These are phyloP conservation scores for Unio delphinus DNA, from an alignment of 2,888 invertebrate species.

Conservation along the genomic window DNA sequence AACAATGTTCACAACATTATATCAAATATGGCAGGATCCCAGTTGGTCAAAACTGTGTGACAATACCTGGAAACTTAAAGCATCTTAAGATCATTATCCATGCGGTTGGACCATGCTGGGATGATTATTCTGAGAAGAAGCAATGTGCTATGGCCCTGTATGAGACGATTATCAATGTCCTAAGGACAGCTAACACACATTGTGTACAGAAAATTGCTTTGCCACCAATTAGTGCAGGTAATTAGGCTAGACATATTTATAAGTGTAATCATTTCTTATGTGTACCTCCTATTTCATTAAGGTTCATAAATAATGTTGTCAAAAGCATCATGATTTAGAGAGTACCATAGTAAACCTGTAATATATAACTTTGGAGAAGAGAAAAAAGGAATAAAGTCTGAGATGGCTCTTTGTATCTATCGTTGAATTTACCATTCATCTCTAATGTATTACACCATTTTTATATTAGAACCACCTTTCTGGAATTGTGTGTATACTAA, in stretches of 20 bases:
- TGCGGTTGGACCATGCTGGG: conserved; percentile 49
- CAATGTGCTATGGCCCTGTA: conserved; percentile 27
- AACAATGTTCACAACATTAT: conserved; percentile 34
- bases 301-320: no score
- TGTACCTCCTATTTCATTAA: not conserved
- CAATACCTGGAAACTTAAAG: conserved; percentile 29
- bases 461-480: no score
- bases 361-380: no score
- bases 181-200: conserved; percentile 18
- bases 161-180: conserved; percentile 26
- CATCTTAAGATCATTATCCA: conserved; percentile 42
- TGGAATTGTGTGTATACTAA: no score
- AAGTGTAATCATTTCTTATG: not conserved
- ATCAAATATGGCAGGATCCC: conserved; percentile 18
- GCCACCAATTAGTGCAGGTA: conserved; percentile 51
- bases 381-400: no score
- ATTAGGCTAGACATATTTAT: not conserved
- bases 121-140: conserved; percentile 17
- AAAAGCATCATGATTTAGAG: no score
- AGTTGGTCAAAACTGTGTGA: conserved; percentile 31
- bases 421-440: no score
- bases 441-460: no score
- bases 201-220: conserved; percentile 37
- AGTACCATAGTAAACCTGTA: no score
- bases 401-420: no score